These are phyloP conservation scores for Catharus minimus DNA, from an alignment of 2,113 vertebrate genomes.

Conservation along the genomic window DNA sequence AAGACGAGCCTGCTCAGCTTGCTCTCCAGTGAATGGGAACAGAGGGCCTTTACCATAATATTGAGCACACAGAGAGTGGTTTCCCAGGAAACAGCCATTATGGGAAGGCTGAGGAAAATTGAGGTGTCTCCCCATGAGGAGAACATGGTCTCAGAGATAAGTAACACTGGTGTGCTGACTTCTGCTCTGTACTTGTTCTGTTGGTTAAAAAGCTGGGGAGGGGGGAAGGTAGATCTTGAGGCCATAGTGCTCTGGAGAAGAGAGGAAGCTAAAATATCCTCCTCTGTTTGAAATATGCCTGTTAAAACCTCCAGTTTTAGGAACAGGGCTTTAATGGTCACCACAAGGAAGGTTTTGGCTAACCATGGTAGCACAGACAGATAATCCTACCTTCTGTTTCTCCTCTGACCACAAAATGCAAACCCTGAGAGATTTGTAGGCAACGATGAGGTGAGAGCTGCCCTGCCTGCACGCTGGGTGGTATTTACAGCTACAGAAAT, in stretches of 20 bases:
- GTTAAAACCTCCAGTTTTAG: background rate
- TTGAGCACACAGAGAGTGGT: background rate
- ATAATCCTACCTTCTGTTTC: background rate
- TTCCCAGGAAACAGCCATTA: background rate
- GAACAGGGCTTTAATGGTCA: background rate
- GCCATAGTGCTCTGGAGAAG: background rate
- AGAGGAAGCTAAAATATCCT: background rate
- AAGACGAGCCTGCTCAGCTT: background rate
- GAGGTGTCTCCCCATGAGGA: background rate
- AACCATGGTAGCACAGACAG: background rate
- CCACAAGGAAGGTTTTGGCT: background rate
- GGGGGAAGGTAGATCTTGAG: background rate
- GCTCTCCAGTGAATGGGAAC: fast-evolving
- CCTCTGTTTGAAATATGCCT: background rate
- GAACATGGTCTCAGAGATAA: fast-evolving
- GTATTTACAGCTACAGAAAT: conserved; percentile 8
- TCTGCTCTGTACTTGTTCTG: background rate
- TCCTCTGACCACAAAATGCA: conserved; percentile 1
- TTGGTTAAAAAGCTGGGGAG: background rate
- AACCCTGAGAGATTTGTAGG: background rate
- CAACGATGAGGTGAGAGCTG: background rate
- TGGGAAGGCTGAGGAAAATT: background rate
- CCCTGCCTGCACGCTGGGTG: background rate
- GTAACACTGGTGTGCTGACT: background rate
- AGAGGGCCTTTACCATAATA: background rate